Evolutionary conservation across 2,113 vertebrate genomes (phyloP).

Genomic region (Aplodontia rufa): DNA sequence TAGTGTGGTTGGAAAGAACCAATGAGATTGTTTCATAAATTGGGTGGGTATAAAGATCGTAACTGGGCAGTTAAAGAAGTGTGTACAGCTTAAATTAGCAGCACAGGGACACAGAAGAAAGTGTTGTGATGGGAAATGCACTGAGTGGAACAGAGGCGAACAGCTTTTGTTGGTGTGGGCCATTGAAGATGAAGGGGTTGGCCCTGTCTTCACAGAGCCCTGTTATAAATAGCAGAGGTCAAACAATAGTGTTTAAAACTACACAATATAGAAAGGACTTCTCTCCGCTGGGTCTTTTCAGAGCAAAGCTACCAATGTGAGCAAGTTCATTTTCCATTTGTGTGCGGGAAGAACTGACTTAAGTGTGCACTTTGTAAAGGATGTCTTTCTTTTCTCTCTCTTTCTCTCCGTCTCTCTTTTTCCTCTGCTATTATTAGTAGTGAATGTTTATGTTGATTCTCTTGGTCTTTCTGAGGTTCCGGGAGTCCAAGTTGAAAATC

Average conservation of each 20-base stretch:
- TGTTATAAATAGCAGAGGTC: constrained; percentile 57
- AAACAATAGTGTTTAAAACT: constrained; percentile 38
- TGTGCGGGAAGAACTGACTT: not conserved
- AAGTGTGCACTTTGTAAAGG: not conserved
- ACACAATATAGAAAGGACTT: constrained; percentile 55
- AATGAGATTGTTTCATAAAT: rapidly evolving
- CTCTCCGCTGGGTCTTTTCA: constrained; percentile 39
- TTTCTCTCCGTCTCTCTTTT: not conserved
- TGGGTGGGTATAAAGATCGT: not conserved
- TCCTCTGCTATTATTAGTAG: rapidly evolving
- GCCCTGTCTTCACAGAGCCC: constrained; percentile 5
- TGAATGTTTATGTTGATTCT: not conserved
- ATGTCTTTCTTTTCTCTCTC: not conserved
- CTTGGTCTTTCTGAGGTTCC: not conserved
- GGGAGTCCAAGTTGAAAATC: not conserved
- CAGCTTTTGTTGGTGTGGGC: not conserved
- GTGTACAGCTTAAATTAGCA: not conserved
- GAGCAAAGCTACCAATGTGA: not conserved
- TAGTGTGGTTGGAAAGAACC: rapidly evolving
- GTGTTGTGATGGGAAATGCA: not conserved
- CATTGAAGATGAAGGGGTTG: not conserved
- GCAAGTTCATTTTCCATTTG: constrained; percentile 47
- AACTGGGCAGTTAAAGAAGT: not conserved
- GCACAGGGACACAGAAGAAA: rapidly evolving
- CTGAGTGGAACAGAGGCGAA: not conserved